Evolutionary conservation across 2,888 invertebrate genomes (phyloP), one percentile per base, ranked within the genome.

Genomic region (Orthosia gracilis): DNA sequence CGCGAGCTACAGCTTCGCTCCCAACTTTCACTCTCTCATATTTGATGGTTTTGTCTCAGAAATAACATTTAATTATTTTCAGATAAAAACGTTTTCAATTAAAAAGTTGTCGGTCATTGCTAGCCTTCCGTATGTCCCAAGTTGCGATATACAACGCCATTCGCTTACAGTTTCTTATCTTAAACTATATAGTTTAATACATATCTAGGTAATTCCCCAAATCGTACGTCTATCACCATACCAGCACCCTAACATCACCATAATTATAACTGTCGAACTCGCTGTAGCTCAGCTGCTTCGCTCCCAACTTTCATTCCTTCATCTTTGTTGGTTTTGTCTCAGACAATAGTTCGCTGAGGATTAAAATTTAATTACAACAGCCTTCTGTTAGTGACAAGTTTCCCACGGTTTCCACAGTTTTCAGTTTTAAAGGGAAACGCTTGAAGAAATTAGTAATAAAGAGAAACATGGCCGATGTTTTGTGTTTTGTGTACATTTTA

Each of bases 281-380:
- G 64, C 82, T 45, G 40, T 40, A 61, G 61, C 21, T 72, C 67
- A 65, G 67, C 64, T 59, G 61, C 72, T 67, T 52, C 70, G 64
- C 68, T 77, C 71, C 47, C 78, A 83, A 85, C 82, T 87, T 83
- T 67, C 70, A 71, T 81, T 78, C 81, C 55, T 76, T 76, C 78
- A 77, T 81, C 83, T 82, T 71, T 83, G 85, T 87, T 85, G 84
- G 86, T 87, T 85, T 84, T 87, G 76, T 80, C 80, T 66, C 76
- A 78, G 78, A 86, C 80, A 85, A 85, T 85, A 88, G 85, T 88
- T 89, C 81, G 83, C 82, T 18, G 74, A 72, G 87, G 89, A 91
- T 91, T 91, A 89, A 87, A 90, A 90, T 90, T 90, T 90, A 91
- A 91, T 90, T 90, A 89, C 82, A 83, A 81, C 78, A 85, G 74